A percentile compares a stretch with the other conserved stretches of the same genome.
phyloP scores from a whole-genome alignment of 2,888 invertebrate genomes.

The Tetranychus truncatus region DNA sequence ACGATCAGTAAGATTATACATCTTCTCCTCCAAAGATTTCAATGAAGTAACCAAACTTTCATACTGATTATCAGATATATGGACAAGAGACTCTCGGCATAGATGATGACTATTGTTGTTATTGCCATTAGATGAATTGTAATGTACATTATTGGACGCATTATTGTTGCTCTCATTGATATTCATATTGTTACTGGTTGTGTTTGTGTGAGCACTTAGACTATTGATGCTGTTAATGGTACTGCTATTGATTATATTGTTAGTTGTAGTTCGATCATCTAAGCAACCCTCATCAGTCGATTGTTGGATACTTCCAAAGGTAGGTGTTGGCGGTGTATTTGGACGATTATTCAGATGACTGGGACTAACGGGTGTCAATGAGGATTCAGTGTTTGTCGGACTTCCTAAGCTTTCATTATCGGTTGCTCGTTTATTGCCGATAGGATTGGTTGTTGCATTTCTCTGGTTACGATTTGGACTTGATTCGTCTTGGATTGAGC shows the following conservation, averaged over 20 bases:
- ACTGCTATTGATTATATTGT: constrained; percentile 4
- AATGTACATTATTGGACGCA: background rate
- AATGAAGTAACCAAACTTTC: background rate
- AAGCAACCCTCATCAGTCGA: background rate
- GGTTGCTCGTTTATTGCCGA: background rate
- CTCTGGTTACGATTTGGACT: background rate
- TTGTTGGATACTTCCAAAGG: background rate
- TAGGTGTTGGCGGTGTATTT: constrained; percentile 4
- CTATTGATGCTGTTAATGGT: background rate
- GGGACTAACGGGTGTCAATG: background rate
- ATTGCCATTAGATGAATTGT: background rate
- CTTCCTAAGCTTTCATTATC: background rate
- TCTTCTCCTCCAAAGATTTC: background rate
- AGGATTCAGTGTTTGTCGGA: background rate
- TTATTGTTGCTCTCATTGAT: constrained; percentile 2
- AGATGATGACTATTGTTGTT: background rate
- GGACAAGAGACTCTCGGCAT: background rate
- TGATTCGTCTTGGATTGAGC: background rate
- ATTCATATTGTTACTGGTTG: constrained; percentile 4
- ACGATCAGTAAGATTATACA: background rate
- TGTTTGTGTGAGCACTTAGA: background rate
- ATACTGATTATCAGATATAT: constrained; percentile 2
- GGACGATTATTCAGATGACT: background rate
- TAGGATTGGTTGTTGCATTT: background rate
- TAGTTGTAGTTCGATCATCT: background rate